Base-by-base conservation (phyloP, 2,113 vertebrate species). In the Pelodiscus sinensis region DNA sequence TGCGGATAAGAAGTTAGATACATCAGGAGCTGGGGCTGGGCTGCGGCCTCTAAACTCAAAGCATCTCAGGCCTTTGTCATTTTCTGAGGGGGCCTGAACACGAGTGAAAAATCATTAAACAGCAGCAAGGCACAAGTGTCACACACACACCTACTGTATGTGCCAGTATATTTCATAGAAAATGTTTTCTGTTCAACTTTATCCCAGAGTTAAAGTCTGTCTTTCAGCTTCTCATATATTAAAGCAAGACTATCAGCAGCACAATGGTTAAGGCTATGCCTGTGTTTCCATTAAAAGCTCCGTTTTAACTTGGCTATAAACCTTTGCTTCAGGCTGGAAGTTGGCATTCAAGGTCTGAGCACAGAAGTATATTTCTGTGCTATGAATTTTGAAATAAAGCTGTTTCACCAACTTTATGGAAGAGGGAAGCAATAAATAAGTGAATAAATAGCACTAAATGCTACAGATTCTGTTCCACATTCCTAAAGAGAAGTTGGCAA, bases 261-360 rank as follows among this genome's bases (percentile, higher is more conserved):
- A 57, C 35, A 57, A 5, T 57, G 35, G 29, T 8, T 62, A 85
- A 93, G 71, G 78, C 9, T 83, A 78, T 2, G 0, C 38, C 62
- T 77, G 85, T 75, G 16, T 93, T 88, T 85, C 84, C 57, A 35
- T 82, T 16, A 52, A 31, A 82, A 82, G 81, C 8, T 84, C 84
- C 6, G 73, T 9, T 13, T 86, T 22, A 78, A 22, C 6, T 38
- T 50, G 81, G 5, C 4, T 81, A 88, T 77, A 90, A 92, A 3
- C 83, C 25, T 90, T 90, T 77, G 73, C 22, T 89, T 84, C 50
- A 90, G 62, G 52, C 12, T 77, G 24, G 82, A 2, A 0, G 84
- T 50, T 57, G 14, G 2, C 31, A 22, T 5, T 29, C 65, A 93
- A 80, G 44, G 52, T 24, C 27, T 54, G 22, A 91, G 68, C 7